These are phyloP conservation scores for Dallia pectoralis DNA, from an alignment of 2,797 vertebrate genomes.

Conservation along the genomic window DNA sequence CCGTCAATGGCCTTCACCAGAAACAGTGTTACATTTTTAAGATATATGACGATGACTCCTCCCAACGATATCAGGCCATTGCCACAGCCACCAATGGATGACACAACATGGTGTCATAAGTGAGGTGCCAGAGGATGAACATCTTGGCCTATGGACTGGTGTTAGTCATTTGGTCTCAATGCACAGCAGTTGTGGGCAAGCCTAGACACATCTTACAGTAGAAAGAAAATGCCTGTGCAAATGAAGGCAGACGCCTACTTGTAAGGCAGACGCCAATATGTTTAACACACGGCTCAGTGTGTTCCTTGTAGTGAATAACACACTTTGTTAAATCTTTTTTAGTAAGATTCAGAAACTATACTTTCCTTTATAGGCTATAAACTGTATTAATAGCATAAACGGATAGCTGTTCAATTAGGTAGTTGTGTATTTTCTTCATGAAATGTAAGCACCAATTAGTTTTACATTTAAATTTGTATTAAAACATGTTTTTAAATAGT, in stretches of 20 bases:
- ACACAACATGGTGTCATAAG: neutral
- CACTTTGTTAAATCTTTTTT: neutral
- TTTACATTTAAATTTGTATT: no score
- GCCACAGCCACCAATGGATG: slow-evolving; percentile 25
- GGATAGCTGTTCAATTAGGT: neutral
- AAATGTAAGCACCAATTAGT: no score
- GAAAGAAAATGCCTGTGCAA: slow-evolving; percentile 45
- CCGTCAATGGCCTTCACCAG: neutral
- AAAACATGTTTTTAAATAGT: neutral
- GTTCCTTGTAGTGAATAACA: neutral
- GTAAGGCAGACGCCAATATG: slow-evolving; percentile 21
- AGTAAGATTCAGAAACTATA: neutral
- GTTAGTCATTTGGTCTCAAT: slow-evolving; percentile 32
- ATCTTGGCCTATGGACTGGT: slow-evolving; percentile 9
- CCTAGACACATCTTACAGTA: slow-evolving; percentile 46
- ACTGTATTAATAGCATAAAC: neutral
- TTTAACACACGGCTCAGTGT: neutral
- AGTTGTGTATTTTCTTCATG: no score
- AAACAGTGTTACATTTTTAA: neutral
- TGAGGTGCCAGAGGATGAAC: neutral
- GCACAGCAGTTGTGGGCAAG: slow-evolving; percentile 49
- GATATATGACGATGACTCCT: neutral
- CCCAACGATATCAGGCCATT: slow-evolving; percentile 6
- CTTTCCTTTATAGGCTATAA: neutral
- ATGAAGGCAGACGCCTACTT: slow-evolving; percentile 41